Evolutionary conservation across 1,140 invertebrate species (phyloP).

Genomic region (Anastatus disparis): DNA sequence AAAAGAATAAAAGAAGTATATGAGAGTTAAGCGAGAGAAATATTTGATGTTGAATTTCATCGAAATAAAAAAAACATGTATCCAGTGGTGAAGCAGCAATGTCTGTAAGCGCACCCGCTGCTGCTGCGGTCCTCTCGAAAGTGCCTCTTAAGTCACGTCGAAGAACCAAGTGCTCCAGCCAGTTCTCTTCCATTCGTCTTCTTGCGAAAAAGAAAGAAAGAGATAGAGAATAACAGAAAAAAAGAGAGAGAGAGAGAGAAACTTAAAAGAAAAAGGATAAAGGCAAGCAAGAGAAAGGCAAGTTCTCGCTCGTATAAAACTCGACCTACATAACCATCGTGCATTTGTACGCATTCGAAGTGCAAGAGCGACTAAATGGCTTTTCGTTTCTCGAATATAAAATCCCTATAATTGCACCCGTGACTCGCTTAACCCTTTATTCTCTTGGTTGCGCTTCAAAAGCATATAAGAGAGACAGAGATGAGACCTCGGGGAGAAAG

Average conservation of each 20-base stretch:
- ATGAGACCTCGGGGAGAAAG: no score
- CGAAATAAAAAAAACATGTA: not conserved
- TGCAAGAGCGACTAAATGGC: not conserved
- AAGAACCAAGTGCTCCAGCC: not conserved
- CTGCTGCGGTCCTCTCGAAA: not conserved
- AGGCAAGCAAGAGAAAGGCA: no score
- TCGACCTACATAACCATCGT: not conserved
- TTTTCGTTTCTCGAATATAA: not conserved
- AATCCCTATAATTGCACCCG: not conserved
- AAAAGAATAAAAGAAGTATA: not conserved
- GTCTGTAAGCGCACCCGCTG: no score
- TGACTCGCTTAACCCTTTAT: no score
- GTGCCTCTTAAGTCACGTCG: constrained; percentile 19
- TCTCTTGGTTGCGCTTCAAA: no score
- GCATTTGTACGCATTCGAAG: not conserved
- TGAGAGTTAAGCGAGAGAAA: not conserved
- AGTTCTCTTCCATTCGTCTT: not conserved
- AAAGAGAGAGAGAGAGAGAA: no score
- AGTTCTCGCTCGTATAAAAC: no score
- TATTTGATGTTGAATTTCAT: constrained; percentile 10
- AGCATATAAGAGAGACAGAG: no score
- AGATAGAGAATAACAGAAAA: not conserved
- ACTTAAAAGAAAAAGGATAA: not conserved
- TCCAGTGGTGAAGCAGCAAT: not conserved
- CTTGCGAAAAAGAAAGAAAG: not conserved